Evolutionary conservation across 2,797 vertebrate genomes (phyloP).

Genomic region (Loris lydekkerianus): DNA sequence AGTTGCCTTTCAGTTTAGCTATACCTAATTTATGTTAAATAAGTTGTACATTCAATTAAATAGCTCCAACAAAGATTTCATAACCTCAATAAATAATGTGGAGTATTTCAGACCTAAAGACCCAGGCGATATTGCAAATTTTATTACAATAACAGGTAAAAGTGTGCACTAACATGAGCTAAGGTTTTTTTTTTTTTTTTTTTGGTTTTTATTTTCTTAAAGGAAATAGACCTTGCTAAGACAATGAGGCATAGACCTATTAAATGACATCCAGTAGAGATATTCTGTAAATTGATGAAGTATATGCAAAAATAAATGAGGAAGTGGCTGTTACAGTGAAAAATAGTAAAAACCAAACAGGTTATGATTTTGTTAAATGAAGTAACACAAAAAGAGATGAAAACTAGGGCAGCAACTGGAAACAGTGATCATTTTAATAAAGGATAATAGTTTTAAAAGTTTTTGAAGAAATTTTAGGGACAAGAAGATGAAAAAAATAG

Average conservation of each 20-base stretch:
- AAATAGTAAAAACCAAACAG: conserved; percentile 21
- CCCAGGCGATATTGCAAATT: neutral
- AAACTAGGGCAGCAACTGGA: neutral
- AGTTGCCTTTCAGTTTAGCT: conserved; percentile 26
- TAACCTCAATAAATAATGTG: neutral
- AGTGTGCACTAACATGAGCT: neutral
- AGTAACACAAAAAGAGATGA: neutral
- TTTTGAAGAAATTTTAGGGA: conserved; percentile 18
- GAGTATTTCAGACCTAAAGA: conserved; percentile 24
- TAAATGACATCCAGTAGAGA: neutral
- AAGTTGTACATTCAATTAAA: conserved; percentile 3
- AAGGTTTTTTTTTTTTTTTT: neutral
- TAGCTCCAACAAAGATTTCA: conserved; percentile 36
- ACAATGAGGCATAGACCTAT: neutral
- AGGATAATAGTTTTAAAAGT: neutral
- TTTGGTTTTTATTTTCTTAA: neutral
- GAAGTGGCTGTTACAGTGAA: neutral
- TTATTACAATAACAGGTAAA: neutral
- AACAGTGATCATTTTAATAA: neutral
- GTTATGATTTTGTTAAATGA: neutral
- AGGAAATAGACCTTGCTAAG: neutral
- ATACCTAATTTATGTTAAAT: neutral
- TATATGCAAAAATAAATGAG: neutral
- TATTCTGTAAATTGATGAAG: neutral
- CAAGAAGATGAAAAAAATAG: neutral